phyloP scores from a whole-genome alignment of 2,113 vertebrate species.

The Aix galericulata region DNA sequence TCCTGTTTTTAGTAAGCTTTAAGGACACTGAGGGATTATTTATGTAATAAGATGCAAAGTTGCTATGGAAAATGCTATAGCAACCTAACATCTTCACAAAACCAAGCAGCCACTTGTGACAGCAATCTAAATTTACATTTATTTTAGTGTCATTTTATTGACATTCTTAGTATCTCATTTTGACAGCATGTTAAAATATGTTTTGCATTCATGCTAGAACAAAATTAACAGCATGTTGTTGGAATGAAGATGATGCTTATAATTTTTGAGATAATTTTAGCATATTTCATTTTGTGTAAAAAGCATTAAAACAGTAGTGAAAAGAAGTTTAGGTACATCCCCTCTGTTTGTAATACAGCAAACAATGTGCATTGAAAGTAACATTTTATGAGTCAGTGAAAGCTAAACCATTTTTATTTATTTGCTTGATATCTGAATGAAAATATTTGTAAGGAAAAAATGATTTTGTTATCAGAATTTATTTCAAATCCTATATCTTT shows the following conservation, averaged over 20 bases:
- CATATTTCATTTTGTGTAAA: conserved; percentile 61
- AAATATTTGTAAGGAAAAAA: conserved; percentile 37
- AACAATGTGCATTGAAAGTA: background rate
- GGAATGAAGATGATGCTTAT: conserved; percentile 65
- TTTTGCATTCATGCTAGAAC: conserved; percentile 70
- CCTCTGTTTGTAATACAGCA: background rate
- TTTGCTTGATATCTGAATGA: conserved; percentile 7
- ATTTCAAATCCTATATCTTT: conserved; percentile 55
- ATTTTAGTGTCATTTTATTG: conserved; percentile 83
- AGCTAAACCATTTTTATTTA: conserved; percentile 27
- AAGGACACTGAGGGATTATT: conserved; percentile 81
- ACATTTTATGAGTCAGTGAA: background rate
- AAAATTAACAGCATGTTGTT: conserved; percentile 77
- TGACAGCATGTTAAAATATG: conserved; percentile 83
- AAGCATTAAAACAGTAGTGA: conserved; percentile 8
- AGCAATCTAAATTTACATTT: conserved; percentile 84
- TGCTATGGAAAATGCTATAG: conserved; percentile 84
- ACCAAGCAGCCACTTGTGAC: conserved; percentile 82
- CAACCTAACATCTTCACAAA: conserved; percentile 81
- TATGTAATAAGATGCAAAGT: conserved; percentile 85
- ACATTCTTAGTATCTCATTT: conserved; percentile 78
- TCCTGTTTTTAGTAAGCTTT: conserved; percentile 80
- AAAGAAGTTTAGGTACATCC: background rate
- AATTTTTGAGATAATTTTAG: conserved; percentile 63
- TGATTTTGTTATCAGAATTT: conserved; percentile 50